A percentile compares a stretch with the other conserved stretches of the same genome.
Conservation (phyloP, 1,140 invertebrate genomes). For the Pseudomyrmex pallidus region DNA sequence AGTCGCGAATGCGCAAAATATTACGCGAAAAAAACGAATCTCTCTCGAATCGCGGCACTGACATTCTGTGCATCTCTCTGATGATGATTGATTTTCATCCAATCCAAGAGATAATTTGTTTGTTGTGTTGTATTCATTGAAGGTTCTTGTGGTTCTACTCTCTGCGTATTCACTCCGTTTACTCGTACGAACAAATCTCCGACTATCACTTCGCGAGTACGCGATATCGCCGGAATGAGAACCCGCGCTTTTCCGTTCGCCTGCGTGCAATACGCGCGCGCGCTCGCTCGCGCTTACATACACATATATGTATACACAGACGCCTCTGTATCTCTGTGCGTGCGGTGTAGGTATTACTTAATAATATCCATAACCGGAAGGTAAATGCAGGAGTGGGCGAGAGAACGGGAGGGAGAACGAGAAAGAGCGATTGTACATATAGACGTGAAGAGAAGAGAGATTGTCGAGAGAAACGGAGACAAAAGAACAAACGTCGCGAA, state of each 20-base stretch:
- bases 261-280: constrained; percentile 62
- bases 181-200: constrained; percentile 2
- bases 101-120: not conserved
- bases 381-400: constrained; percentile 70
- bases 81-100: constrained; percentile 26
- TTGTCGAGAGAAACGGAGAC: constrained; percentile 39
- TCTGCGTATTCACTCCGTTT: not conserved
- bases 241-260: constrained; percentile 77
- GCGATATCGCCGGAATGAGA: constrained; percentile 68
- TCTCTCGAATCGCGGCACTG: too few relatives aligned
- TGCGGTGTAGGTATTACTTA: constrained; percentile 79
- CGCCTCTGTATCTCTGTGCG: constrained; percentile 53
- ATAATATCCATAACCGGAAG: constrained; percentile 82
- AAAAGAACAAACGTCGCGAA: constrained; percentile 37
- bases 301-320: constrained; percentile 5
- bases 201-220: constrained; percentile 3
- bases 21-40: too few relatives aligned
- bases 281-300: constrained; percentile 5
- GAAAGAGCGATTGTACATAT: constrained; percentile 16
- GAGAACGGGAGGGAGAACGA: constrained; percentile 59
- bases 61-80: not conserved
- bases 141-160: not conserved
- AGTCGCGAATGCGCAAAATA: too few relatives aligned
- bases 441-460: constrained; percentile 11
- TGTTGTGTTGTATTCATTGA: not conserved